Evolutionary conservation across 2,797 vertebrate species (phyloP).

Genomic region (Sebastes itinus): DNA sequence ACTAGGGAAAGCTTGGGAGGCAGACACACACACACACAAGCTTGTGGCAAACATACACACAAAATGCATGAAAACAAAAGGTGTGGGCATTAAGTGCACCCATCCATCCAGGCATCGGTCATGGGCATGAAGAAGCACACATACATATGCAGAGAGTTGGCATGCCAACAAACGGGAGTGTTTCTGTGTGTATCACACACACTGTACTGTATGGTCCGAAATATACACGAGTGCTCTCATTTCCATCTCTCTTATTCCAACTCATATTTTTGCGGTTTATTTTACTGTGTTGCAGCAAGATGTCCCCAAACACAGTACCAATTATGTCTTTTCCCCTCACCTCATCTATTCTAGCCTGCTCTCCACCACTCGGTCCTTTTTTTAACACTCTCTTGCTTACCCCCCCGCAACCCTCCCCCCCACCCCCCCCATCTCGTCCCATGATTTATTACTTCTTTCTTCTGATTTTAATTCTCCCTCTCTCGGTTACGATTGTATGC

Average conservation of each 20-base stretch:
- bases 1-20: conserved; percentile 30
- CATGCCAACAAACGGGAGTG: conserved; percentile 34
- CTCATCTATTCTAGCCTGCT: conserved; percentile 59
- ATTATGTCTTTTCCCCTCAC: conserved; percentile 67
- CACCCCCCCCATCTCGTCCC: conserved; percentile 6
- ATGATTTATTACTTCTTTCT: conserved; percentile 73
- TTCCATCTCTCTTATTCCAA: conserved; percentile 54
- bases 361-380: conserved; percentile 40
- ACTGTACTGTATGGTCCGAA: conserved; percentile 39
- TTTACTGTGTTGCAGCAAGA: conserved; percentile 63
- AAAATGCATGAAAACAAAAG: conserved; percentile 68
- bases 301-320: conserved; percentile 65
- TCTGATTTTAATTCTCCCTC: conserved; percentile 60
- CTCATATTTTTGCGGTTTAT: conserved; percentile 64
- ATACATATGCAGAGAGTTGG: conserved; percentile 31
- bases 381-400: conserved; percentile 32
- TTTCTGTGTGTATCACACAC: conserved; percentile 20
- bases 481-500: conserved; percentile 42
- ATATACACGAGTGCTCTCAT: conserved; percentile 52
- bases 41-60: conserved; percentile 42
- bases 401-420: background rate
- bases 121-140: conserved; percentile 35
- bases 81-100: conserved; percentile 60
- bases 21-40: conserved; percentile 10
- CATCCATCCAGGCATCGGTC: conserved; percentile 41